phyloP scores from a whole-genome alignment of 1,140 invertebrate genomes.

The Drosophila elegans region DNA sequence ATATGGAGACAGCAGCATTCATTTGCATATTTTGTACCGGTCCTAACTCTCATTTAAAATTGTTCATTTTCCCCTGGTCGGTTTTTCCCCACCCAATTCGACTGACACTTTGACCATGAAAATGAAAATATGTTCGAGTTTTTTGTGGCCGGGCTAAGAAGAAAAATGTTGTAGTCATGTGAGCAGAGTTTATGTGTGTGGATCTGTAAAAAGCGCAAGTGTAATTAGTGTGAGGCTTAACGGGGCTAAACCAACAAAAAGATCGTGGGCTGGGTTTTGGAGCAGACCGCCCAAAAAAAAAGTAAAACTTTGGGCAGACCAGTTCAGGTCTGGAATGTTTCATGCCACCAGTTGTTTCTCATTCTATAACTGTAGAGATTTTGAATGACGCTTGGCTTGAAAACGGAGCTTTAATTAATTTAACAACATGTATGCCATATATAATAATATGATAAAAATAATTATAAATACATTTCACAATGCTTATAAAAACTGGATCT shows the following conservation, averaged over 20 bases:
- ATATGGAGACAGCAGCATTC: constrained; percentile 25
- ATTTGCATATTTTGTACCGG: constrained; percentile 71
- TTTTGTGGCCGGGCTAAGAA: constrained; percentile 63
- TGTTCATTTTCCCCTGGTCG: constrained; percentile 10
- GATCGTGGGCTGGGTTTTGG: constrained; percentile 42
- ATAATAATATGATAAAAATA: too few relatives aligned
- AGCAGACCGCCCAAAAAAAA: constrained; percentile 15
- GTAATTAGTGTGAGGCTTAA: constrained; percentile 80
- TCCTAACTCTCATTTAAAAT: constrained; percentile 35
- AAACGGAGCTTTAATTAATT: background rate
- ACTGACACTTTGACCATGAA: constrained; percentile 73
- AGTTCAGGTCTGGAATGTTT: constrained; percentile 35
- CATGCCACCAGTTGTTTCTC: background rate
- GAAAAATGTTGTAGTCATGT: constrained; percentile 57
- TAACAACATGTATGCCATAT: background rate
- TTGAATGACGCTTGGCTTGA: background rate
- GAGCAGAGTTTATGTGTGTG: constrained; percentile 30
- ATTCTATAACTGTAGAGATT: constrained; percentile 3
- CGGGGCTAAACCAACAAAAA: constrained; percentile 71
- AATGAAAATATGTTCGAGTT: constrained; percentile 77
- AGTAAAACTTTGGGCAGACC: constrained; percentile 27
- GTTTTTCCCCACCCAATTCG: background rate
- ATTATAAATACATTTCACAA: too few relatives aligned
- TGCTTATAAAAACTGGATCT: too few relatives aligned
- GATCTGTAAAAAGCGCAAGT: constrained; percentile 80